Evolutionary conservation across 1,140 invertebrate genomes (phyloP), one percentile per base, ranked within the genome.

Genomic region (Drosophila chauvacae): DNA sequence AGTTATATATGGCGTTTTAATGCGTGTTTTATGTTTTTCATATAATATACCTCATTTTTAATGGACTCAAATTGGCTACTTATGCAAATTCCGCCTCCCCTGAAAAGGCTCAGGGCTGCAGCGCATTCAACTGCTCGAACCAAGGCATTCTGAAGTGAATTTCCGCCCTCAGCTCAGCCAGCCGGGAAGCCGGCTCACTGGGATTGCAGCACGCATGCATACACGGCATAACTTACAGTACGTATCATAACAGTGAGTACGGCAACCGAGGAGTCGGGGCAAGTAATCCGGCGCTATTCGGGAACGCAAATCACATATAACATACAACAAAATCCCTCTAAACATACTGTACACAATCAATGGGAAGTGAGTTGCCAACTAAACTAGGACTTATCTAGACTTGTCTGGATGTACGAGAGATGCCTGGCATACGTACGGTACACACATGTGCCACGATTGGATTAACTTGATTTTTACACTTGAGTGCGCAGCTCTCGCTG

Each of bases 401-500:
- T 47, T 53, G 28, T 42, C 58, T 50, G 57, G 37, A 61, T 65
- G 56, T 55, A 59, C 26, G 47, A 63, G 28, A 77, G 69, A 70
- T 81, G 74, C 69, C 80, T 81, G 77, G 77, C 83, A 87, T 72
- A 77, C 57, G 61, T 75, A 59, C 59, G 35, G 35, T 45, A 41
- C 60, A 74, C 41, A 63, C 59, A 42, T 73, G 48, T 50, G 57
- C 42, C 62, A 64, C 61, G 60, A 78, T 66, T 79, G 58, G 64
- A 50, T 81, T 70, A 82, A 72, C 60, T 71, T 82, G 77, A 88
- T 87, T 88, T 87, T 84, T 87, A 87, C 84, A 81, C 71, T 81
- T 63, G 63, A 70, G 45, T 78, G 64, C 71, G 50, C 63, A 75
- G 69, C 68, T 62, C 41, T 30, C 63, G 66, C 66, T 63, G 53